Percentiles rank a stretch among this genome's conserved stretches.
These are phyloP conservation scores for Pipa parva DNA, from an alignment of 2,113 vertebrate genomes.

Conservation along the genomic window DNA sequence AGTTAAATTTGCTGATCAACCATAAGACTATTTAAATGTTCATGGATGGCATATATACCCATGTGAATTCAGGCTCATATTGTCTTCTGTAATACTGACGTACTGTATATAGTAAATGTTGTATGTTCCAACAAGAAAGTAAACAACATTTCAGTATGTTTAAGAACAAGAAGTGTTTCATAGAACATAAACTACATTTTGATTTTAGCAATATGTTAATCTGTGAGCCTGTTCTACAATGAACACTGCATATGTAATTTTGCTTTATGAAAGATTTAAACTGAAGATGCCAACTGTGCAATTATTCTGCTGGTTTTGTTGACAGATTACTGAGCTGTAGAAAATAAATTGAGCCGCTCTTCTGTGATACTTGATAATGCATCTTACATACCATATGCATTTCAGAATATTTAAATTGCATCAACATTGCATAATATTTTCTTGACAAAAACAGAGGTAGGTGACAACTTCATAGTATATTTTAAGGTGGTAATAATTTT, in stretches of 20 bases:
- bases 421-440: background rate
- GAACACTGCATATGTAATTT: background rate
- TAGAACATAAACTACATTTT: no score
- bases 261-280: background rate
- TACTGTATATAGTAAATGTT: no score
- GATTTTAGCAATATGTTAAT: no score
- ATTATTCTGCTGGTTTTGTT: background rate
- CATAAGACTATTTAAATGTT: no score
- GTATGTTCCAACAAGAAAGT: no score
- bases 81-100: no score
- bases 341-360: background rate
- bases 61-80: no score
- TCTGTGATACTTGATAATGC: conserved; percentile 3
- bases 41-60: no score
- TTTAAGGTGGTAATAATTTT: no score
- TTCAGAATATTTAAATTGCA: background rate
- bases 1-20: no score
- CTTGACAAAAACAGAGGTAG: background rate
- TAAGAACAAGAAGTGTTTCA: no score
- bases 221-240: background rate
- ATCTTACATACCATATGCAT: background rate
- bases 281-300: conserved; percentile 4
- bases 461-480: background rate
- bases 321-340: background rate
- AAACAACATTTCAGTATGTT: no score